Base-by-base conservation (phyloP, 1,140 invertebrate species). In the Acromyrmex echinatior region DNA sequence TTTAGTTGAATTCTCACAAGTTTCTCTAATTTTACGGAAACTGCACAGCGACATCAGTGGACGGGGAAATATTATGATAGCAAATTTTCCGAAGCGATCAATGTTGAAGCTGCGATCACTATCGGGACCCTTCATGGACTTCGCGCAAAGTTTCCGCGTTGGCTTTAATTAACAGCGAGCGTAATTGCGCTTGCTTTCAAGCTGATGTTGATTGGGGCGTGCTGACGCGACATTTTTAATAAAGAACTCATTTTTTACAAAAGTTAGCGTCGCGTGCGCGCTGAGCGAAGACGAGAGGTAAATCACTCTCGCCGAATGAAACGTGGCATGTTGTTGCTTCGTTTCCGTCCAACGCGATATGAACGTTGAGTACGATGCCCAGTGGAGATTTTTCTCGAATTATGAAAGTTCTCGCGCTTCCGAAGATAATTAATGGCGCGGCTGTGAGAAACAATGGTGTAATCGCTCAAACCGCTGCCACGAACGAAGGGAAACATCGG, bases 371-470 rank as follows among this genome's bases (percentile, higher is more conserved):
- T 45, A 45, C 65, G 53, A 10, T 45, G 86, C 12, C 12, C 28
- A 28, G 31, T 18, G 28, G 82, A 65, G 84, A 86, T 81, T 90
- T 88, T 81, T 77, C 87, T 71, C n/a, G 78, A 87, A 87, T 90
- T 87, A 89, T 63, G 25, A 90, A 85, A 80, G 60, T 85, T 90
- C 78, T 63, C 84, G 28, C 25, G 53, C 49, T 80, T 31, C 68
- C 49, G 25, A 58, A 49, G 82, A 87, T 90, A 90, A 90, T 90
- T 90, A 88, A 88, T 87, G 84, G 51, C 80, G 80, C 66, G 82
- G 74, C 53, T 79, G 56, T 25, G 39, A 80, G 66, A 86, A 87
- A 85, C 56, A 58, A 21, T 10, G 63, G 53, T 58, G 58, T 62
- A 62, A 70, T 63, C 35, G 51, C 39, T 77, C 58, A 53, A 70